Evolutionary conservation across 1,140 invertebrate genomes (phyloP).

Genomic region (Drosophila orena): DNA sequence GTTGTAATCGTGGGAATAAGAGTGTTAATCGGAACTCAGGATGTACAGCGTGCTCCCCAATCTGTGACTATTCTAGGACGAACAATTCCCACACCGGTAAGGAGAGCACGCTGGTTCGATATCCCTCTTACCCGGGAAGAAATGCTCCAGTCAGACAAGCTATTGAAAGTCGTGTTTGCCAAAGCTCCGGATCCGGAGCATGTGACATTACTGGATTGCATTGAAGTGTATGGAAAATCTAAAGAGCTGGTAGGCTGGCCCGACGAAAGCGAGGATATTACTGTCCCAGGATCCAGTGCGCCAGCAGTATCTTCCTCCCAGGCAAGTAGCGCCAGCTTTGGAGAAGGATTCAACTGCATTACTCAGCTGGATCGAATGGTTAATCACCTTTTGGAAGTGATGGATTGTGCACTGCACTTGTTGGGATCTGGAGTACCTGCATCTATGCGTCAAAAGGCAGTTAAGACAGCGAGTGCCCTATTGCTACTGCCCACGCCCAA

Average conservation of each 20-base stretch:
- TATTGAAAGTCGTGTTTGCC: conserved; percentile 95
- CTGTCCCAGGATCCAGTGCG: conserved; percentile 49
- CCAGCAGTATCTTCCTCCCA: conserved; percentile 18
- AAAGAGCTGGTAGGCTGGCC: conserved; percentile 99
- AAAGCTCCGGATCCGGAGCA: conserved; percentile 95
- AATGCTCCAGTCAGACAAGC: conserved; percentile 96
- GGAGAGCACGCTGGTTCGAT: conserved; percentile 96
- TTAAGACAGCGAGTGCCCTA: conserved; percentile 91
- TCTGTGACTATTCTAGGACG: conserved; percentile 91
- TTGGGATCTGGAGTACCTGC: conserved; percentile 78
- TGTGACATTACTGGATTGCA: conserved; percentile 96
- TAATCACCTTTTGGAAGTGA: conserved; percentile 90
- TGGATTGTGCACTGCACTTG: conserved; percentile 88
- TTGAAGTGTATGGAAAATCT: conserved; percentile 96
- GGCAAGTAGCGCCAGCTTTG: conserved; percentile 54
- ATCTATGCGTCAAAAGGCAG: conserved; percentile 86
- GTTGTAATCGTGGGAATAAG: conserved; percentile 95
- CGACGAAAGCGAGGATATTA: conserved; percentile 95
- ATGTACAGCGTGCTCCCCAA: conserved; percentile 92
- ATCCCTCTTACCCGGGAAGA: conserved; percentile 97
- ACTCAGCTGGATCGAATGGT: conserved; percentile 87
- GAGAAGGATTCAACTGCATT: conserved; percentile 78
- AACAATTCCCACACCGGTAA: conserved; percentile 90
- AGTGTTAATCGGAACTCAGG: conserved; percentile 94
- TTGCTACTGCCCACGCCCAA: conserved; percentile 93